These are phyloP conservation scores for Sebastes diploproa DNA, from an alignment of 2,797 vertebrate genomes.

Conservation along the genomic window DNA sequence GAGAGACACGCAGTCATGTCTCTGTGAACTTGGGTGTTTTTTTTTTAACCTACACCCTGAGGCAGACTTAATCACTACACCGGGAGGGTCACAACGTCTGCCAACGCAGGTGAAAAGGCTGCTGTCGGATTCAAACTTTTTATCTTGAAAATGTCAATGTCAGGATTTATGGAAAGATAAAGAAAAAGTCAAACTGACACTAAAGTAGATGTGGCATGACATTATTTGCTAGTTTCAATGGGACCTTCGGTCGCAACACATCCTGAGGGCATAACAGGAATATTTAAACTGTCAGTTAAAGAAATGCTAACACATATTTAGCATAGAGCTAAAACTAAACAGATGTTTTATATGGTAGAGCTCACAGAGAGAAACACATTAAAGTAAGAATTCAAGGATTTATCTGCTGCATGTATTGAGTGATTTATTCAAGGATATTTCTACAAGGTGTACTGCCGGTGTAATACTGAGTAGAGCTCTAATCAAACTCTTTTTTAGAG, in stretches of 20 bases:
- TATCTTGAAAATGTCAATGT: neutral
- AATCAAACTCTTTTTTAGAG: neutral
- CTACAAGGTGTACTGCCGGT: neutral
- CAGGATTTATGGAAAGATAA: neutral
- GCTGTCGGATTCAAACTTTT: conserved; percentile 1
- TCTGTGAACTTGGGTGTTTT: conserved; percentile 8
- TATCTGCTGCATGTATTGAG: neutral
- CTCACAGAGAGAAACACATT: neutral
- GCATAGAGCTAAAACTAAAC: neutral
- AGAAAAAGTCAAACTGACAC: neutral
- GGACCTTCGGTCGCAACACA: neutral
- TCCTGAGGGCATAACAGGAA: neutral
- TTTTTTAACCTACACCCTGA: neutral
- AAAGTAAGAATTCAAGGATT: neutral
- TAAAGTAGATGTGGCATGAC: neutral
- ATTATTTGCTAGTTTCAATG: neutral
- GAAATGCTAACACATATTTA: neutral
- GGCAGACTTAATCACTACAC: conserved; percentile 9
- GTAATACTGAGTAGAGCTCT: neutral
- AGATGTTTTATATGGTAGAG: neutral
- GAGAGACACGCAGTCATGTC: neutral
- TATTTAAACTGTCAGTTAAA: neutral
- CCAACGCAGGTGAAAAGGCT: neutral
- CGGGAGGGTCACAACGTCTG: conserved; percentile 9
- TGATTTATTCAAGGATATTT: neutral